A percentile compares a stretch with the other conserved stretches of the same genome.
Evolutionary conservation across 1,140 invertebrate genomes (phyloP).

Genomic region (Halotydeus destructor): DNA sequence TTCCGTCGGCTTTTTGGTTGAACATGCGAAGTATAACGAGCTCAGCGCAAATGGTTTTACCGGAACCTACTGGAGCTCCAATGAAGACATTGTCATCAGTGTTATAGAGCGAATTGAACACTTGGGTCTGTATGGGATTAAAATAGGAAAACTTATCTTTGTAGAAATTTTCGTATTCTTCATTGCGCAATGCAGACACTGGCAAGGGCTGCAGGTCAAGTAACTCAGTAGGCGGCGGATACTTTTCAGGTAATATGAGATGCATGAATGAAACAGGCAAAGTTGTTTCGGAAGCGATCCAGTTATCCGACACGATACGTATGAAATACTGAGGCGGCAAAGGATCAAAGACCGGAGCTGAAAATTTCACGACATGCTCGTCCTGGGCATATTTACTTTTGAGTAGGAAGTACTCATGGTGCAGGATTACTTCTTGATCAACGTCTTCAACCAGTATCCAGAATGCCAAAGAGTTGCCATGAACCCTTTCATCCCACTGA

Average conservation of each 20-base stretch:
- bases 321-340: slow-evolving; percentile 95
- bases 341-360: slow-evolving; percentile 94
- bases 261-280: slow-evolving; percentile 93
- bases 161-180: slow-evolving; percentile 66
- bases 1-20: slow-evolving; percentile 33
- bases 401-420: slow-evolving; percentile 92
- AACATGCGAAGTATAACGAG: slow-evolving; percentile 83
- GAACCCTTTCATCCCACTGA: slow-evolving; percentile 94
- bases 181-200: slow-evolving; percentile 46
- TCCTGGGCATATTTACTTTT: slow-evolving; percentile 85
- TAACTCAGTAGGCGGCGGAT: slow-evolving; percentile 87
- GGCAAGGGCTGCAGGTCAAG: slow-evolving; percentile 93
- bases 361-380: slow-evolving; percentile 92
- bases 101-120: slow-evolving; percentile 97
- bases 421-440: slow-evolving; percentile 74
- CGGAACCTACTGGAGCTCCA: slow-evolving; percentile 88
- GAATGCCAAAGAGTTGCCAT: slow-evolving; percentile 61
- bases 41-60: slow-evolving; percentile 91
- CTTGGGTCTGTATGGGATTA: slow-evolving; percentile 98
- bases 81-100: slow-evolving; percentile 97
- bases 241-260: slow-evolving; percentile 92
- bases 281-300: slow-evolving; percentile 59
- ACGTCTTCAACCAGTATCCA: slow-evolving; percentile 99
- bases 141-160: slow-evolving; percentile 70
- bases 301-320: slow-evolving; percentile 37